phyloP scores from a whole-genome alignment of 2,113 vertebrate genomes.

The Sorex fumeus region DNA sequence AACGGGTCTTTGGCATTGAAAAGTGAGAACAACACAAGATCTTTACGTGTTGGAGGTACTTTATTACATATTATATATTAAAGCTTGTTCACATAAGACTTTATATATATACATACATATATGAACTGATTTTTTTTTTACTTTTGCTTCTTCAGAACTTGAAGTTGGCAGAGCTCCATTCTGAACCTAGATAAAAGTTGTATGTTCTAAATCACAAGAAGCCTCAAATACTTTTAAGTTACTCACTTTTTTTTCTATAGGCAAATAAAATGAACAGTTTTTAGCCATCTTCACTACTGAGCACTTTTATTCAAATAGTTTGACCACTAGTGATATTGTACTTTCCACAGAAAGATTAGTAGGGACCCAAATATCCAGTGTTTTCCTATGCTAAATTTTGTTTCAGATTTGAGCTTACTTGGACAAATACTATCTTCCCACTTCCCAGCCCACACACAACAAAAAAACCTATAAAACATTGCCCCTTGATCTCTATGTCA shows the following conservation, averaged over 20 bases:
- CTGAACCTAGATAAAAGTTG: neutral
- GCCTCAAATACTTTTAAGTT: slow-evolving; percentile 11
- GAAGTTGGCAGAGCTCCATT: neutral
- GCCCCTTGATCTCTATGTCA: neutral
- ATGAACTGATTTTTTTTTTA: neutral
- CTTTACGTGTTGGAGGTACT: neutral
- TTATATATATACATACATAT: neutral
- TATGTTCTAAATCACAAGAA: neutral
- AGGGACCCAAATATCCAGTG: neutral
- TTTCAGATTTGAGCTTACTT: slow-evolving; percentile 46
- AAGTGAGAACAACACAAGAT: neutral
- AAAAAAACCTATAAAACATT: slow-evolving; percentile 16
- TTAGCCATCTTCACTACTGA: neutral
- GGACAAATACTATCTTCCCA: slow-evolving; percentile 20
- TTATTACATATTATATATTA: neutral
- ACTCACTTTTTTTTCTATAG: slow-evolving; percentile 22
- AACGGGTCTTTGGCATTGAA: neutral
- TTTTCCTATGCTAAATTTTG: slow-evolving; percentile 25
- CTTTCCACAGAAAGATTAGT: slow-evolving; percentile 30
- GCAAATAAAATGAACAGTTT: slow-evolving; percentile 51
- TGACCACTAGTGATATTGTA: neutral
- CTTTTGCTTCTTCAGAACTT: slow-evolving; percentile 21
- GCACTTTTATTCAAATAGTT: slow-evolving; percentile 14
- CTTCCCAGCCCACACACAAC: neutral
- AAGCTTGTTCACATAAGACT: neutral